Percentiles rank a stretch among this genome's conserved stretches.
Conservation (phyloP, 2,888 invertebrate genomes). For the Polyploca ridens region DNA sequence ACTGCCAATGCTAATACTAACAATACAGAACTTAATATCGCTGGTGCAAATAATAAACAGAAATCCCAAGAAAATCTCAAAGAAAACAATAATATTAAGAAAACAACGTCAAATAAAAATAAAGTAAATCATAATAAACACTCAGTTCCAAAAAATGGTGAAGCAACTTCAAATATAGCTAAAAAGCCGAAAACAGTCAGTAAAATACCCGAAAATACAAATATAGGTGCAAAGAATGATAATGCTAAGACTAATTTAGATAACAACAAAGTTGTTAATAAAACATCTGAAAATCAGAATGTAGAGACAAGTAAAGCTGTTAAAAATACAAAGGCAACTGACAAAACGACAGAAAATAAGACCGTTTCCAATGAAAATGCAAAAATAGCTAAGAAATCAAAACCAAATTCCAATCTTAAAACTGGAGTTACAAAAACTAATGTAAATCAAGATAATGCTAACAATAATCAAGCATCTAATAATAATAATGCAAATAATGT, state of each 20-base stretch:
- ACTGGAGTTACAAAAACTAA: slow-evolving; percentile 20
- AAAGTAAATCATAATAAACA: slow-evolving; percentile 9
- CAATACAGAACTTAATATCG: slow-evolving; percentile 11
- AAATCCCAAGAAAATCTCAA: slow-evolving; percentile 14
- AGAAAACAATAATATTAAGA: slow-evolving; percentile 21
- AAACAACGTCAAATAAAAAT: slow-evolving; percentile 19
- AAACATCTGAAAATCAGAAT: background rate
- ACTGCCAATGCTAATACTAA: slow-evolving; percentile 10
- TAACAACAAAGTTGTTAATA: slow-evolving; percentile 17
- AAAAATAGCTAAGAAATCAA: slow-evolving; percentile 22
- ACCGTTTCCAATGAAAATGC: slow-evolving; percentile 20
- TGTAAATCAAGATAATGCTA: slow-evolving; percentile 16
- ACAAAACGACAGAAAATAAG: slow-evolving; percentile 16
- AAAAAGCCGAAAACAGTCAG: background rate
- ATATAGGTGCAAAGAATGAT: slow-evolving; percentile 15
- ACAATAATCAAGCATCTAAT: slow-evolving; percentile 20
- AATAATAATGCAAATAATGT: slow-evolving; percentile 14
- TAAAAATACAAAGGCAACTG: background rate
- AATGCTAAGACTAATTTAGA: slow-evolving; percentile 14
- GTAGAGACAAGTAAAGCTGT: slow-evolving; percentile 11
- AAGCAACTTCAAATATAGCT: background rate
- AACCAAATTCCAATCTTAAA: slow-evolving; percentile 21
- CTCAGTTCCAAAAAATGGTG: slow-evolving; percentile 1
- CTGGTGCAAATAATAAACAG: slow-evolving; percentile 15
- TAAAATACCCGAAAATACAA: slow-evolving; percentile 7